These are phyloP conservation scores for Bombus pascuorum DNA, from an alignment of 1,140 invertebrate species.

Conservation along the genomic window DNA sequence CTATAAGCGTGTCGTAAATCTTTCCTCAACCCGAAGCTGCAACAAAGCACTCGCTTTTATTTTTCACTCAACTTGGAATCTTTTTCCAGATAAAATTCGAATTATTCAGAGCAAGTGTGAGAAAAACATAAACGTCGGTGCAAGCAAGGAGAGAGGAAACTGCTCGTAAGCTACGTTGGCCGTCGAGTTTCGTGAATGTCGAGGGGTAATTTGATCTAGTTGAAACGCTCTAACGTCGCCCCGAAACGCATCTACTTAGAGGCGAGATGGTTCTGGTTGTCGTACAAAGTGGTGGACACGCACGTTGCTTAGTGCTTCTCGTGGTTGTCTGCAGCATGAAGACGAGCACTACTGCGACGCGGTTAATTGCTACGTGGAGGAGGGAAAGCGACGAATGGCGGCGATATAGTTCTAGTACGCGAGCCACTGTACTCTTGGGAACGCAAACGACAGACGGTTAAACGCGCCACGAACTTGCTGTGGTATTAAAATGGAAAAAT, in stretches of 20 bases:
- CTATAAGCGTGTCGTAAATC: background rate
- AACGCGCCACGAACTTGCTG: slow-evolving; percentile 20
- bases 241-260: slow-evolving; percentile 56
- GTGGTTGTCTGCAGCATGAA: slow-evolving; percentile 47
- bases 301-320: slow-evolving; percentile 53
- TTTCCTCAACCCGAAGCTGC: background rate
- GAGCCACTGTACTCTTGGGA: slow-evolving; percentile 41
- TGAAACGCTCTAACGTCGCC: slow-evolving; percentile 56
- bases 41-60: background rate
- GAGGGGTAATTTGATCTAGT: slow-evolving; percentile 58
- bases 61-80: background rate
- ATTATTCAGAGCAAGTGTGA: background rate
- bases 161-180: background rate
- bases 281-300: slow-evolving; percentile 63
- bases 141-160: background rate
- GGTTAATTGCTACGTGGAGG: slow-evolving; percentile 66
- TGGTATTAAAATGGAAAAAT: slow-evolving; percentile 16
- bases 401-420: slow-evolving; percentile 21
- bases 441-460: slow-evolving; percentile 35
- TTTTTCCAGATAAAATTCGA: background rate
- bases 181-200: slow-evolving; percentile 22
- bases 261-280: slow-evolving; percentile 44
- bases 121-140: background rate
- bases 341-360: slow-evolving; percentile 56
- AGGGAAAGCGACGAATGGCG: slow-evolving; percentile 45